These are phyloP conservation scores for Aporophyla lueneburgensis DNA, from an alignment of 2,888 invertebrate species.

Conservation along the genomic window DNA sequence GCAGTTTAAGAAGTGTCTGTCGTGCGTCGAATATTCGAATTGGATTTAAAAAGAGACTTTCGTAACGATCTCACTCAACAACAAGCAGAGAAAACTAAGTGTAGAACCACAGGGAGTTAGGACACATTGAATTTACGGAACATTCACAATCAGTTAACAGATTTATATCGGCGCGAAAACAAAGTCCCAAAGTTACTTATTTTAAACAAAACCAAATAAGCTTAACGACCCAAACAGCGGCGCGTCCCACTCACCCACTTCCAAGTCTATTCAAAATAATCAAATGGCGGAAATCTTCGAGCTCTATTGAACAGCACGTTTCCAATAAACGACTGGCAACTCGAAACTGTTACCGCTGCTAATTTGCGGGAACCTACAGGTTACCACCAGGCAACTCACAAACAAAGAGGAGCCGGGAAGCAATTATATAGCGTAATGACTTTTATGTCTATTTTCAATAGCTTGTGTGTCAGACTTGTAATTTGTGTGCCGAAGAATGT, in stretches of 20 bases:
- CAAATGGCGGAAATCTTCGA: conserved; percentile 56
- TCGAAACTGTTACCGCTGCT: conserved; percentile 22
- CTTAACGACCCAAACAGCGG: neutral
- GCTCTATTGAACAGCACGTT: conserved; percentile 56
- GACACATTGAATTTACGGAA: neutral
- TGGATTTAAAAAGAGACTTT: too few species aligned
- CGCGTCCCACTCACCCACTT: conserved; percentile 18
- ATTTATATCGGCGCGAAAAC: neutral
- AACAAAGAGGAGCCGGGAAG: conserved; percentile 48
- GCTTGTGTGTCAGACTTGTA: conserved; percentile 21
- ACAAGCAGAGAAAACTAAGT: too few species aligned
- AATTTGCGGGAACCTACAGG: conserved; percentile 45
- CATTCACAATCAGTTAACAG: neutral
- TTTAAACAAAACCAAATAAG: conserved; percentile 34
- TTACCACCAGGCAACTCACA: conserved; percentile 18
- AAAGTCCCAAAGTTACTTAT: neutral
- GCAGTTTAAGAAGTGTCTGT: too few species aligned
- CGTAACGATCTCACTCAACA: too few species aligned
- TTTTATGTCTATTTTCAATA: conserved; percentile 36
- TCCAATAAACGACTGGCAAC: conserved; percentile 50
- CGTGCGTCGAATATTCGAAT: too few species aligned
- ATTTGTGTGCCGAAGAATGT: conserved; percentile 19
- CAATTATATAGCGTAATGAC: conserved; percentile 56
- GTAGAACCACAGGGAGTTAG: too few species aligned
- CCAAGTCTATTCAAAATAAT: conserved; percentile 51